Conservation (phyloP, 1,140 invertebrate genomes). For the Parapsyche elsis region DNA sequence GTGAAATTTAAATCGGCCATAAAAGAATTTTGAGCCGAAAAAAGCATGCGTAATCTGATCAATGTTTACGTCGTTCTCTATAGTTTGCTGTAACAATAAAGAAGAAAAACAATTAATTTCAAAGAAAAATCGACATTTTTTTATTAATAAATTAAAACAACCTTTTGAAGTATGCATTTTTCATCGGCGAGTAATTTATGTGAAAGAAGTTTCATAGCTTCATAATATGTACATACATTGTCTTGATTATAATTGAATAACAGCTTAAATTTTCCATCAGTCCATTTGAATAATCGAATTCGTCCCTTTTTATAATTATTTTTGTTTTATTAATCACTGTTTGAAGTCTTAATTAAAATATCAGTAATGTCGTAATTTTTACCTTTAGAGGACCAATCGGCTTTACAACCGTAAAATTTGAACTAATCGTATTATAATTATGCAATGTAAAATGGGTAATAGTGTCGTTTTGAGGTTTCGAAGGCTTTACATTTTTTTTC, state of each 20-base stretch:
- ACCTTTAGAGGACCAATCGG: constrained; percentile 20
- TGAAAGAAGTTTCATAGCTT: constrained; percentile 15
- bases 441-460: neutral
- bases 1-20: constrained; percentile 29
- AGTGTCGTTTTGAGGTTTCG: constrained; percentile 19
- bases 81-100: neutral
- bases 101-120: neutral
- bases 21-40: constrained; percentile 34
- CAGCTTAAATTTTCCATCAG: constrained; percentile 12
- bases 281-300: constrained; percentile 7
- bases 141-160: neutral
- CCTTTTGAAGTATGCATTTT: constrained; percentile 7
- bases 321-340: neutral
- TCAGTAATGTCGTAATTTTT: neutral
- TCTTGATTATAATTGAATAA: constrained; percentile 14
- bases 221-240: constrained; percentile 17
- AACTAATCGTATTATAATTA: neutral
- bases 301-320: neutral
- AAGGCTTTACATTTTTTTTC: neutral
- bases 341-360: neutral
- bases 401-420: constrained; percentile 1
- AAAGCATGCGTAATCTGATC: neutral
- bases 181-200: neutral
- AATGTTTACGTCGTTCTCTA: neutral
- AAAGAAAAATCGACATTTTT: neutral